phyloP scores from a whole-genome alignment of 2,113 vertebrate species.

The Limnothrissa miodon region DNA sequence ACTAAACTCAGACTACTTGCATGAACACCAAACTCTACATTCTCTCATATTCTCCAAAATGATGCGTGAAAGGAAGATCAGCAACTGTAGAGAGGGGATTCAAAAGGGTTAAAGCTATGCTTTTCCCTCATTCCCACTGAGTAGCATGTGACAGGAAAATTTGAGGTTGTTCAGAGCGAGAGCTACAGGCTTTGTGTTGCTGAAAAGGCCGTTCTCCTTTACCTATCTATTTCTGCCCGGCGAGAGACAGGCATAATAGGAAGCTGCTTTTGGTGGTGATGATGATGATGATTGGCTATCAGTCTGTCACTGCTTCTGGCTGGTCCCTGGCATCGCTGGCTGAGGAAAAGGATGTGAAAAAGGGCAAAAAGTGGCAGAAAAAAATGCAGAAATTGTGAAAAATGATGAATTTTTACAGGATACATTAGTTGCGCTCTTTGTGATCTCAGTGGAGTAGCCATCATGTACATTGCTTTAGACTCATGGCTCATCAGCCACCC shows the following conservation, averaged over 20 bases:
- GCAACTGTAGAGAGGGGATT: background rate
- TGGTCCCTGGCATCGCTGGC: background rate
- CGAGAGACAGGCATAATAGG: background rate
- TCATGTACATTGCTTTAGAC: background rate
- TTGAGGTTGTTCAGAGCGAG: background rate
- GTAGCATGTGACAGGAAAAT: background rate
- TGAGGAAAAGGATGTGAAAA: background rate
- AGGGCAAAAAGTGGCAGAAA: background rate
- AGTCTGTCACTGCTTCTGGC: slow-evolving; percentile 21
- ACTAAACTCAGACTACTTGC: slow-evolving; percentile 39
- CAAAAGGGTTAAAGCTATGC: background rate
- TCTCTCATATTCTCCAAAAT: no score
- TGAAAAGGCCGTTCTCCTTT: background rate
- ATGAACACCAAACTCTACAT: slow-evolving; percentile 36
- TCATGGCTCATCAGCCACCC: no score
- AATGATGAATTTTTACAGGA: background rate
- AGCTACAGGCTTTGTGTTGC: background rate
- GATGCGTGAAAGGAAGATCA: background rate
- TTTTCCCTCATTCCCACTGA: background rate
- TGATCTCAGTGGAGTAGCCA: background rate
- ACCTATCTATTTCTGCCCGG: background rate
- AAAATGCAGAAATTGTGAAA: background rate
- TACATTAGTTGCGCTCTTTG: background rate
- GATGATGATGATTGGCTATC: slow-evolving; percentile 26
- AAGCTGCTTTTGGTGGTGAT: background rate